phyloP scores from a whole-genome alignment of 2,888 invertebrate species.

The Lycocerus yunnanus region DNA sequence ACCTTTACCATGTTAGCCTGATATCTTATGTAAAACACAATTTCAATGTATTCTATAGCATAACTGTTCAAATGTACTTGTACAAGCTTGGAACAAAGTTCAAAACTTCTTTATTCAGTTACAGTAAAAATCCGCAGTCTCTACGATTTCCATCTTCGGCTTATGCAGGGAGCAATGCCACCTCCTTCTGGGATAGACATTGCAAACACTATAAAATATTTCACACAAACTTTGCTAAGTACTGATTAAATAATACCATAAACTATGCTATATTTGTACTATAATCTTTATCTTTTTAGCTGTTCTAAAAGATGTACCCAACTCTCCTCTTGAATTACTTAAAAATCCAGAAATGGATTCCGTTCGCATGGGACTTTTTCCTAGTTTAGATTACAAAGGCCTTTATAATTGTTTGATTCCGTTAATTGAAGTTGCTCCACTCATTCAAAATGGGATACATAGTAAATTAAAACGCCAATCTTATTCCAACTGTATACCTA shows the following conservation, averaged over 20 bases:
- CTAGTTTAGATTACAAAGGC: conserved; percentile 95
- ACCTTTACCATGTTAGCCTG: conserved; percentile 14
- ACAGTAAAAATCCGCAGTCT: conserved; percentile 97
- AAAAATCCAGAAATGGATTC: conserved; percentile 85
- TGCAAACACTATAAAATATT: conserved; percentile 96
- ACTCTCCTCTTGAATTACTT: conserved; percentile 89
- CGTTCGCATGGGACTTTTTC: conserved; percentile 88
- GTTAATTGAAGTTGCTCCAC: conserved; percentile 91
- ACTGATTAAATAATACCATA: conserved; percentile 44
- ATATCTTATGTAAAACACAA: conserved; percentile 9
- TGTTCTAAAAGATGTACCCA: conserved; percentile 94
- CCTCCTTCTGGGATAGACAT: conserved; percentile 94
- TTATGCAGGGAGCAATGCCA: conserved; percentile 89
- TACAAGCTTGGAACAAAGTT: neutral
- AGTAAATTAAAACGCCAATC: conserved; percentile 57
- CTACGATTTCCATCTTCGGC: conserved; percentile 93
- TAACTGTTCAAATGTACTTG: conserved; percentile 10
- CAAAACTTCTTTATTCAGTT: conserved; percentile 63
- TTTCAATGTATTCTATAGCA: conserved; percentile 15
- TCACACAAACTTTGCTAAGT: conserved; percentile 96
- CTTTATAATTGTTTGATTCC: conserved; percentile 90
- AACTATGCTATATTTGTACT: conserved; percentile 3
- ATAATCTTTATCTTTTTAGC: conserved; percentile 60
- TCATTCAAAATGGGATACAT: conserved; percentile 85
- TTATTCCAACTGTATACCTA: neutral